phyloP scores from a whole-genome alignment of 2,797 vertebrate species.

The Champsocephalus gunnari region DNA sequence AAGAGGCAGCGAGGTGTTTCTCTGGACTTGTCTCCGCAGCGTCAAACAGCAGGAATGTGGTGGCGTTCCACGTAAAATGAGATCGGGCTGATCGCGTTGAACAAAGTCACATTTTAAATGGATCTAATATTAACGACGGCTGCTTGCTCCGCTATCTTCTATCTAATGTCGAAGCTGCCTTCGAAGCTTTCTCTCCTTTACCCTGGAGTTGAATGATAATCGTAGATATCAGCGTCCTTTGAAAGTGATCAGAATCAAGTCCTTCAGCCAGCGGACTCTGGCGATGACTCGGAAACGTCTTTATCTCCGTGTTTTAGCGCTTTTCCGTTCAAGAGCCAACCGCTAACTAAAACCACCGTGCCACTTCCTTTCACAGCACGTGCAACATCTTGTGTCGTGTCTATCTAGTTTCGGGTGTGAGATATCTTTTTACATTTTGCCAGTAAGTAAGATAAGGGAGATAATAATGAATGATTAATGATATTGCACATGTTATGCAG shows the following conservation, averaged over 20 bases:
- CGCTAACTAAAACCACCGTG: background rate
- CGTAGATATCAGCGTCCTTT: background rate
- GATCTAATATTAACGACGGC: constrained; percentile 31
- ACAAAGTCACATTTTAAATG: constrained; percentile 29
- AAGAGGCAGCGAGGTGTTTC: constrained; percentile 63
- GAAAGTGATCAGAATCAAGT: background rate
- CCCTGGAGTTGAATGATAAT: background rate
- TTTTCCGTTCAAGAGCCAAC: background rate
- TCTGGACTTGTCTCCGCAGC: constrained; percentile 36
- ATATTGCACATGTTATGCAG: too few relatives aligned
- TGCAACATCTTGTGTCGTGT: fast-evolving
- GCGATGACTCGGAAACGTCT: background rate
- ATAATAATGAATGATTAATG: too few relatives aligned
- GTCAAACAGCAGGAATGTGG: constrained; percentile 48
- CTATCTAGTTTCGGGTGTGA: too few relatives aligned
- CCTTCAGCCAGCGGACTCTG: background rate
- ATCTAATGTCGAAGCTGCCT: background rate
- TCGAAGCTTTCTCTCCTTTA: background rate
- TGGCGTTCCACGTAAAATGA: constrained; percentile 40
- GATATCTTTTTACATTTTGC: too few relatives aligned
- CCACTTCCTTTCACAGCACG: background rate
- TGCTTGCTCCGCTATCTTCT: background rate
- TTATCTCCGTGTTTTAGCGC: background rate
- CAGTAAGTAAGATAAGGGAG: too few relatives aligned
- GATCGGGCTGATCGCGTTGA: constrained; percentile 51